These are phyloP conservation scores for Centropus bengalensis DNA, from an alignment of 2,113 vertebrate species.

Conservation along the genomic window DNA sequence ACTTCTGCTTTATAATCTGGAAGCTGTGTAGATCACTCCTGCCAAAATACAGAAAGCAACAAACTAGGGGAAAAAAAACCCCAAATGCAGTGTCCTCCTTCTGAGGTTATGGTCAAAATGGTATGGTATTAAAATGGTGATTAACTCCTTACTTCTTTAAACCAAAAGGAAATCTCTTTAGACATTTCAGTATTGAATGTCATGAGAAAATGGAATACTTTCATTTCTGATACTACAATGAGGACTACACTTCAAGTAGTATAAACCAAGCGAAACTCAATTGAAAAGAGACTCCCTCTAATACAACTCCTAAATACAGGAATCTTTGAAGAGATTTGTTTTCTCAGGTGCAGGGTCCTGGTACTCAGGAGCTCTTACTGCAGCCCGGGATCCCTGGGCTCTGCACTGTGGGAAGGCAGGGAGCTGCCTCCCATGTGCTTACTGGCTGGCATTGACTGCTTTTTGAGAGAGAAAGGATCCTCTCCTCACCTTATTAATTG, in stretches of 20 bases:
- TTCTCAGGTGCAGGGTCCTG: background rate
- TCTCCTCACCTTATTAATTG: background rate
- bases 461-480: background rate
- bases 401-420: background rate
- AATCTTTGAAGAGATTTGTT: background rate
- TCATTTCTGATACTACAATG: background rate
- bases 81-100: background rate
- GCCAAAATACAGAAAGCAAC: background rate
- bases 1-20: constrained; percentile 5
- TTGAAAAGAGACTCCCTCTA: background rate
- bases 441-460: background rate
- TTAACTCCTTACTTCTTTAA: background rate
- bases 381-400: background rate
- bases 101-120: background rate
- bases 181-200: background rate
- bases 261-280: background rate
- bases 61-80: background rate
- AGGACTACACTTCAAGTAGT: background rate
- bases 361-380: background rate
- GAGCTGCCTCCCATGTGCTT: background rate
- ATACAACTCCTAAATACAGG: background rate
- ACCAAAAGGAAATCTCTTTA: background rate
- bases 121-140: background rate
- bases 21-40: background rate
- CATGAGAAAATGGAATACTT: background rate